Base-by-base conservation (phyloP, 2,113 vertebrate genomes). In the Eonycteris spelaea region DNA sequence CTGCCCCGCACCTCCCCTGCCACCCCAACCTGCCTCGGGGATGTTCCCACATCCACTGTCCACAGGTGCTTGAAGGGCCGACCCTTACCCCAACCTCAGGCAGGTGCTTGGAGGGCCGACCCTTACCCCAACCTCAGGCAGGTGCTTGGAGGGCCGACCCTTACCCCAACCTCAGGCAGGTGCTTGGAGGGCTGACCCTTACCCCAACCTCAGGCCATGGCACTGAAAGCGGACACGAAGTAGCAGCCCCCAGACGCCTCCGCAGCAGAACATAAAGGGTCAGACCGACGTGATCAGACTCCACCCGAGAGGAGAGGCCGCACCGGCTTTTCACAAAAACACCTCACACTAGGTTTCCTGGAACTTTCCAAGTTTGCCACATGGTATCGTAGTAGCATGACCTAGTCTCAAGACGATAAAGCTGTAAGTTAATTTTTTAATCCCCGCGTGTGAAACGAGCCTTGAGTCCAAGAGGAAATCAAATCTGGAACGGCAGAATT, bases 381-480 rank as follows among this genome's bases (percentile, higher is more conserved):
- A 8, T 14, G 6, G 11, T 5, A 6, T 0, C 13, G 19, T n/a
- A n/a, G 51, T 4, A 3, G n/a, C 7, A 3, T n/a, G 7, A 26
- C 22, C 45, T 15, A 24, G 9, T 33, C 55, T 43, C 8, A 9
- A 22, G 43, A 22, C 8, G 1, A 6, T n/a, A 43, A 55, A 2
- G 55, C 16, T 35, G 6, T 10, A 65, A 65, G 6, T 40, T 40
- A 30, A 40, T 18, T 21, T 65, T 74, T 65, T 13, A 2, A 7
- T 55, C 16, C 57, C 48, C 45, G 24, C 38, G 0, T 4, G 18
- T 9, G 18, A 75, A 38, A 67, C 18, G 35, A 11, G 13, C 24
- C 38, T 28, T 43, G 55, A 35, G 19, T 83, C 78, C 45, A 8
- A 67, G 67, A 45, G 68, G 30, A 55, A 45, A 16, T 45, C 45